A percentile compares a stretch with the other conserved stretches of the same genome.
Evolutionary conservation across 2,888 invertebrate genomes (phyloP).

Genomic region (Xestia xanthographa): DNA sequence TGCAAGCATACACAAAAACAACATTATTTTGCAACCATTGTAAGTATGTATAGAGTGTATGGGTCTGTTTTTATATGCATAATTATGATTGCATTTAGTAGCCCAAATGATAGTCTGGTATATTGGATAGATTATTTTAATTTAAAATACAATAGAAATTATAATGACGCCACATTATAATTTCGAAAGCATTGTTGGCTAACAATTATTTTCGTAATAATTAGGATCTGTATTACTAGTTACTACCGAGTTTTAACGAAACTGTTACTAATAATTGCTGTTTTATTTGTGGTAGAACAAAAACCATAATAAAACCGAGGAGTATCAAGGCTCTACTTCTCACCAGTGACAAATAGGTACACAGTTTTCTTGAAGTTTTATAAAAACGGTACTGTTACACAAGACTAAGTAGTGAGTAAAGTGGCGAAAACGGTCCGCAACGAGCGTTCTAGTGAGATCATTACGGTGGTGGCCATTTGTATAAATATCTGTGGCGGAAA

Average conservation of each 20-base stretch:
- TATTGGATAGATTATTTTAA: slow-evolving; percentile 42
- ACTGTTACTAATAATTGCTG: background rate
- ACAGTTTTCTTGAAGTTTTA: slow-evolving; percentile 49
- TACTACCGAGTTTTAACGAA: background rate
- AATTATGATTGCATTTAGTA: slow-evolving; percentile 17
- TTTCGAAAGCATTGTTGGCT: slow-evolving; percentile 10
- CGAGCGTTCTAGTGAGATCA: slow-evolving; percentile 74
- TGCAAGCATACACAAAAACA: background rate
- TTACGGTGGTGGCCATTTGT: slow-evolving; percentile 75
- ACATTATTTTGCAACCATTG: background rate
- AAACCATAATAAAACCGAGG: background rate
- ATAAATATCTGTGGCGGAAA: slow-evolving; percentile 83
- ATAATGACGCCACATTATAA: slow-evolving; percentile 7
- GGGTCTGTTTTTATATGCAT: slow-evolving; percentile 35
- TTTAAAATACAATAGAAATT: slow-evolving; percentile 1
- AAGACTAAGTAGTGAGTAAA: slow-evolving; percentile 61
- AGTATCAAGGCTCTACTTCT: slow-evolving; percentile 12
- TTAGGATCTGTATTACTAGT: background rate
- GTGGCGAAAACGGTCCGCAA: slow-evolving; percentile 67
- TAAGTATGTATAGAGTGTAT: background rate
- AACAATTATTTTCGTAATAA: background rate
- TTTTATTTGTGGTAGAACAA: background rate
- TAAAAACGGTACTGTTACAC: slow-evolving; percentile 55
- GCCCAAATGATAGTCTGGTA: slow-evolving; percentile 28
- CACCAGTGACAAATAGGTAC: slow-evolving; percentile 42